These are phyloP conservation scores for Battus philenor DNA, from an alignment of 1,140 invertebrate genomes.

Conservation along the genomic window DNA sequence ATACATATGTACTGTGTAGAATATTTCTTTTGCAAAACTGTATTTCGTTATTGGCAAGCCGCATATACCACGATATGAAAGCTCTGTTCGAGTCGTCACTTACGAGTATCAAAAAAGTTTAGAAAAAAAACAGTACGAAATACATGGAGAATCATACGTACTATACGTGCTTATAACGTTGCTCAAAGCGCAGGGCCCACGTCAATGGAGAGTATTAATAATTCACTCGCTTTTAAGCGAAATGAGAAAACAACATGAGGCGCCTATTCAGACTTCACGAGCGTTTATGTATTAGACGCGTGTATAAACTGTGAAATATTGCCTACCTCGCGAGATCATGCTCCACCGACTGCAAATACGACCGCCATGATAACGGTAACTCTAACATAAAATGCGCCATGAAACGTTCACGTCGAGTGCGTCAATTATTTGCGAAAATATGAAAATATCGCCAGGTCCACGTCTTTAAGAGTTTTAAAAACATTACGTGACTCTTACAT, in stretches of 20 bases:
- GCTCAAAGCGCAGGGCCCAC: neutral
- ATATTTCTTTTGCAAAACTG: neutral
- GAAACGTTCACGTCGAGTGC: conserved; percentile 20
- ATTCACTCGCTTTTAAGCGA: conserved; percentile 31
- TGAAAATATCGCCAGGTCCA: conserved; percentile 56
- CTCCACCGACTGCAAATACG: neutral
- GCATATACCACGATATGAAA: too few relatives aligned
- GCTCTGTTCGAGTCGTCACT: too few relatives aligned
- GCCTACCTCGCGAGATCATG: neutral
- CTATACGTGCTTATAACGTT: neutral
- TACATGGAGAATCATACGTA: neutral
- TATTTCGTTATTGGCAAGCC: too few relatives aligned
- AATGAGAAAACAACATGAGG: conserved; percentile 28
- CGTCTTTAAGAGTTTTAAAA: conserved; percentile 43
- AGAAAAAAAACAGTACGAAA: neutral
- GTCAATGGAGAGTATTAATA: conserved; percentile 26
- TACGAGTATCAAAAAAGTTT: neutral
- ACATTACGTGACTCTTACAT: conserved; percentile 52
- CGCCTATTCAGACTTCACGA: conserved; percentile 19
- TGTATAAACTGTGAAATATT: conserved; percentile 29
- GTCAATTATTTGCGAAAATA: conserved; percentile 48
- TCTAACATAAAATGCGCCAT: conserved; percentile 15
- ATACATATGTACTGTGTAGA: neutral
- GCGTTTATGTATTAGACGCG: conserved; percentile 24
- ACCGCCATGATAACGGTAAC: conserved; percentile 3